phyloP scores from a whole-genome alignment of 2,113 vertebrate genomes.

The Lucifuga dentata region DNA sequence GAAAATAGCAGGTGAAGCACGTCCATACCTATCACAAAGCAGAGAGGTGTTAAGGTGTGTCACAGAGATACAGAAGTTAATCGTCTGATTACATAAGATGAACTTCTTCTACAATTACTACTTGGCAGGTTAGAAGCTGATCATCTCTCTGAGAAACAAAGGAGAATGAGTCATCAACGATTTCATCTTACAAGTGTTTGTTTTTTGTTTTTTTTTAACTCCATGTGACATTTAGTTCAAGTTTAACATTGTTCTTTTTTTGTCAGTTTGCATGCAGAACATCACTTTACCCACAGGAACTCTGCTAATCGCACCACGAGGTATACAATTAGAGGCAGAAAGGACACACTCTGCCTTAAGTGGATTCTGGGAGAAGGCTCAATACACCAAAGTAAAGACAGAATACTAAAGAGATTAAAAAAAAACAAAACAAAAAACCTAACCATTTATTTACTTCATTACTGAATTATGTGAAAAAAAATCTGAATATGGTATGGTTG shows the following conservation, averaged over 20 bases:
- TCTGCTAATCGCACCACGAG: slow-evolving; percentile 11
- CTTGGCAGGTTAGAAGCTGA: background rate
- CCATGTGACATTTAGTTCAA: slow-evolving; percentile 9
- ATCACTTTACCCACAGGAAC: slow-evolving; percentile 2
- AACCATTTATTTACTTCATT: too few species aligned
- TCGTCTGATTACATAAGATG: too few species aligned
- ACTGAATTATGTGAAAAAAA: too few species aligned
- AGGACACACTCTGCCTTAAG: slow-evolving; percentile 1
- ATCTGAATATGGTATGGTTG: too few species aligned
- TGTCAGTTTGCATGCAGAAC: background rate
- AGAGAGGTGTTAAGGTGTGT: background rate
- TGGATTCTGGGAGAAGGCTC: slow-evolving; percentile 2
- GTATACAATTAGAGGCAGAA: slow-evolving; percentile 14
- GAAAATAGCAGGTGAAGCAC: too few species aligned
- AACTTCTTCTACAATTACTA: too few species aligned
- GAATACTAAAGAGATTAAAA: too few species aligned
- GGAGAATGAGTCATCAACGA: background rate
- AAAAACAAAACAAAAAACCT: too few species aligned
- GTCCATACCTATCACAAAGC: too few species aligned
- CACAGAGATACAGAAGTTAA: slow-evolving; percentile 3
- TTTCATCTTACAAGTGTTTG: background rate
- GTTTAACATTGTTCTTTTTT: slow-evolving; percentile 1
- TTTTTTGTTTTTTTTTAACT: too few species aligned
- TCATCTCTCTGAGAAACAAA: background rate
- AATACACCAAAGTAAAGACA: background rate